Evolutionary conservation across 2,113 vertebrate genomes (phyloP).

Genomic region (Vidua chalybeata): DNA sequence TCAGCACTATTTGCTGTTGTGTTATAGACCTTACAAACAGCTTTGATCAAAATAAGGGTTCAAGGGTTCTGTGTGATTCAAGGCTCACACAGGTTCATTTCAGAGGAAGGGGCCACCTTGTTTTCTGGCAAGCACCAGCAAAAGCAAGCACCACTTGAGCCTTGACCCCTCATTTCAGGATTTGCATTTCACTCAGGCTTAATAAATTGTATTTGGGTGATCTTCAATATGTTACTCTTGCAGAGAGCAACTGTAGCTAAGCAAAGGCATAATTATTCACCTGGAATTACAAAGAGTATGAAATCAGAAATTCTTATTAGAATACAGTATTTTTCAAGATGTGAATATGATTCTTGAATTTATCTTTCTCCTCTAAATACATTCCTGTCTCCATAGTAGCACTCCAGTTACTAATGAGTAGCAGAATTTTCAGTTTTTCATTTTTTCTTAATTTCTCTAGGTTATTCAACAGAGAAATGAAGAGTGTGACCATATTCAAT

Average conservation of each 20-base stretch:
- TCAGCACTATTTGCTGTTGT: not conserved
- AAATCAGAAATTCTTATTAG: not conserved
- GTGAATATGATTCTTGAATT: not conserved
- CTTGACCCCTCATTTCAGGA: not conserved
- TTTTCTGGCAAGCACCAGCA: not conserved
- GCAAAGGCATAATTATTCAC: not conserved
- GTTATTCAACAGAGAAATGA: slow-evolving; percentile 96
- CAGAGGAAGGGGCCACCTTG: not conserved
- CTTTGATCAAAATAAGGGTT: not conserved
- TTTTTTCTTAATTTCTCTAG: slow-evolving; percentile 65
- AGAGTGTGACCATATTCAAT: slow-evolving; percentile 97
- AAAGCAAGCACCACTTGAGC: not conserved
- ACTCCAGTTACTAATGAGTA: not conserved
- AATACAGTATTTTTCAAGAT: not conserved
- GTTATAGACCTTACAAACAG: not conserved
- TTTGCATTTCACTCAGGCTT: not conserved
- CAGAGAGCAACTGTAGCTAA: not conserved
- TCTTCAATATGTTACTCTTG: not conserved
- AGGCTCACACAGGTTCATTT: not conserved
- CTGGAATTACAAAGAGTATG: not conserved
- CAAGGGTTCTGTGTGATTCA: not conserved
- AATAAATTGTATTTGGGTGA: not conserved
- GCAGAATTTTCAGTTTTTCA: not conserved
- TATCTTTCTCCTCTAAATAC: not conserved
- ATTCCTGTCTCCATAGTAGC: not conserved